Evolutionary conservation across 2,113 vertebrate genomes (phyloP).

Genomic region (Clarias batrachus): DNA sequence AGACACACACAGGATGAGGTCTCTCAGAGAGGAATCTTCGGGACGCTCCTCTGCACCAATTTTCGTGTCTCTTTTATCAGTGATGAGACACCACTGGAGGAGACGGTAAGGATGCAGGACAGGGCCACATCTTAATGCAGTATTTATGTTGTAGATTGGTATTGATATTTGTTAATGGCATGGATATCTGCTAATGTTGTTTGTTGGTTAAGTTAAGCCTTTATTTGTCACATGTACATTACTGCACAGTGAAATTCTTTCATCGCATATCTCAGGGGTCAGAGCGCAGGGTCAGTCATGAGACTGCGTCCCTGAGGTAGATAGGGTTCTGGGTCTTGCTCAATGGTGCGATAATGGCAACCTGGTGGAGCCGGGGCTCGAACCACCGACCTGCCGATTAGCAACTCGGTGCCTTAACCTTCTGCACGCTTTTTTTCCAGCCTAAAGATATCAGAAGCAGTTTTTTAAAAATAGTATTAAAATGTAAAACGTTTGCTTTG

Average conservation of each 20-base stretch:
- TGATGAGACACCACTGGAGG: slow-evolving; percentile 70
- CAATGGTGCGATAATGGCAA: too few species aligned
- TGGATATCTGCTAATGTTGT: not conserved
- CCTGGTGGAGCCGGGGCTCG: too few species aligned
- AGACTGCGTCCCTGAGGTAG: too few species aligned
- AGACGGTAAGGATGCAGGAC: slow-evolving; percentile 66
- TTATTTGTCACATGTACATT: too few species aligned
- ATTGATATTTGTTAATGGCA: not conserved
- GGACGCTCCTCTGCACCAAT: slow-evolving; percentile 84
- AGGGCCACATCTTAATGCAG: not conserved
- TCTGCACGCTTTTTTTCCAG: not conserved
- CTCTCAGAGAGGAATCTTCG: slow-evolving; percentile 77
- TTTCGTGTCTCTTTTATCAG: slow-evolving; percentile 84
- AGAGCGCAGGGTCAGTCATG: too few species aligned
- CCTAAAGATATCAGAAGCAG: not conserved
- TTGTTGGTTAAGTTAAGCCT: too few species aligned
- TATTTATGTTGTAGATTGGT: not conserved
- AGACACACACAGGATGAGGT: slow-evolving; percentile 80
- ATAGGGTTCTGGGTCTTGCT: too few species aligned
- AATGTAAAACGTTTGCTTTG: not conserved
- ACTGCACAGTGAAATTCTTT: too few species aligned
- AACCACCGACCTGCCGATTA: too few species aligned
- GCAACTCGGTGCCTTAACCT: too few species aligned
- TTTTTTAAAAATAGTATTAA: not conserved
- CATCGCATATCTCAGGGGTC: too few species aligned